Conservation (phyloP, 30 jellyfish, hydroid and myxozoan species). For the Aurelia coerulea region DNA sequence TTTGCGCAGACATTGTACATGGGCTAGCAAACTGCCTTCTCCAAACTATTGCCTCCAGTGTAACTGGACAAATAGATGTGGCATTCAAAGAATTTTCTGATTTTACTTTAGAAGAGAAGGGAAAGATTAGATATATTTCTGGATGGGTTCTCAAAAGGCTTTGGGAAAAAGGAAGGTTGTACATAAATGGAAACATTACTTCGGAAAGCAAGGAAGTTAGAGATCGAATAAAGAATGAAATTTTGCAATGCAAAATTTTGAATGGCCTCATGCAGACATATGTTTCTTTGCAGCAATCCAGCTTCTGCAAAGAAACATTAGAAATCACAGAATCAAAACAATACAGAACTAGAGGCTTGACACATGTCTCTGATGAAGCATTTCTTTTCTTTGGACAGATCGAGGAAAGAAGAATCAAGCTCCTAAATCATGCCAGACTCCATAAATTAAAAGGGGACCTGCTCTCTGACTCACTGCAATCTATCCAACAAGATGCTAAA, state of each 20-base stretch:
- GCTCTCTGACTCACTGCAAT: not conserved
- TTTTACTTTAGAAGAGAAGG: not conserved
- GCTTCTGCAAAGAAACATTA: not conserved
- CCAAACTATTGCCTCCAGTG: not conserved
- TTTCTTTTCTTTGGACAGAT: not conserved
- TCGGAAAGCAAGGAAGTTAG: not conserved
- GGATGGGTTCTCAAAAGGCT: not conserved
- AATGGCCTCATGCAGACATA: not conserved
- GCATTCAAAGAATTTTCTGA: not conserved
- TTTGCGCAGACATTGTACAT: not conserved
- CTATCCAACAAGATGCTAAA: no score
- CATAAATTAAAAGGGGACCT: not conserved
- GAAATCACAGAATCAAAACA: not conserved
- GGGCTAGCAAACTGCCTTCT: conserved; percentile 4
- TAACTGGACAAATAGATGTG: not conserved
- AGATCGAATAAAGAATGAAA: not conserved
- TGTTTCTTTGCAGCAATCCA: not conserved
- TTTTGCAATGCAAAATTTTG: not conserved
- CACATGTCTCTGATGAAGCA: not conserved
- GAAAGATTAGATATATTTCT: not conserved
- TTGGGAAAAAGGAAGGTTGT: not conserved
- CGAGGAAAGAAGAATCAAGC: not conserved
- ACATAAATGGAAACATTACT: not conserved
- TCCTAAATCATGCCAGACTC: not conserved
- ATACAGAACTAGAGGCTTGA: not conserved